phyloP scores from a whole-genome alignment of 1,140 invertebrate species.

The Lasaia peninsularis region DNA sequence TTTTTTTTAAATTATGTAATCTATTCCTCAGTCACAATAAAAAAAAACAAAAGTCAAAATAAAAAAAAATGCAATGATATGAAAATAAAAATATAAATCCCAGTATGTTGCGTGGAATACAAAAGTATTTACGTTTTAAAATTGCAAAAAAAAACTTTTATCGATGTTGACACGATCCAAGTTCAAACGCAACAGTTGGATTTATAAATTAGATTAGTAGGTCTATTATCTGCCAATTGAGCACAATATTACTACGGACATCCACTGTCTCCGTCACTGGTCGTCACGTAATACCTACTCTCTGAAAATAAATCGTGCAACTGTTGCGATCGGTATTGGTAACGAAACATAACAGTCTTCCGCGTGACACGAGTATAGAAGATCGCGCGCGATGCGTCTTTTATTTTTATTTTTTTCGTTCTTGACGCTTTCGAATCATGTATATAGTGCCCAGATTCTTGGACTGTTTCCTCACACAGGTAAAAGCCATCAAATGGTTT shows the following conservation, averaged over 20 bases:
- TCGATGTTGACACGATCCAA: background rate
- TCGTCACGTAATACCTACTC: conserved; percentile 19
- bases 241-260: background rate
- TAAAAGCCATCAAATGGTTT: conserved; percentile 84
- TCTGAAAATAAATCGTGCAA: conserved; percentile 32
- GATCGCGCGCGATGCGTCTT: conserved; percentile 37
- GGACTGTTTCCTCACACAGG: conserved; percentile 81
- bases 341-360: conserved; percentile 26
- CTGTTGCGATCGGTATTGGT: conserved; percentile 5
- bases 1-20: too few relatives aligned
- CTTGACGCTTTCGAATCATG: conserved; percentile 25
- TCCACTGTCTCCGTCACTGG: background rate
- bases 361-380: conserved; percentile 25
- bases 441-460: conserved; percentile 68
- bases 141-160: too few relatives aligned
- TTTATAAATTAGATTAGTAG: conserved; percentile 5
- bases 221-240: conserved; percentile 19
- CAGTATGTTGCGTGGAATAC: too few relatives aligned
- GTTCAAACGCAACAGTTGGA: background rate
- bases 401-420: conserved; percentile 24
- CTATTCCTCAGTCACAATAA: too few relatives aligned
- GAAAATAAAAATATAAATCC: too few relatives aligned
- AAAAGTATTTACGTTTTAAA: too few relatives aligned
- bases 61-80: too few relatives aligned
- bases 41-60: too few relatives aligned